Conservation (phyloP, 2,113 vertebrate genomes). For the Lipophrys pholis region DNA sequence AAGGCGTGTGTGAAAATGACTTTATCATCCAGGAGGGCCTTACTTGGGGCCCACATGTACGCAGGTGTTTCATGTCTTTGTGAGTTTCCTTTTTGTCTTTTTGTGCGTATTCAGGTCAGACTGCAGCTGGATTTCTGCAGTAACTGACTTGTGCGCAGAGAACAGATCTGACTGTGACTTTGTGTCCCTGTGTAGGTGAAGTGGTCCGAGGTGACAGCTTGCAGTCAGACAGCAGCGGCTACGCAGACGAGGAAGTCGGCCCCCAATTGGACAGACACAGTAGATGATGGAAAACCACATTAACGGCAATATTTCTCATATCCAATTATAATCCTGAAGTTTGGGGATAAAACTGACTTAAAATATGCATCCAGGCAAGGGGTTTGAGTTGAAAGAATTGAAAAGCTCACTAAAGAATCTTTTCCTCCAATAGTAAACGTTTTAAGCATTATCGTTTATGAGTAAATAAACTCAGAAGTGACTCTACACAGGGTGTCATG, state of each 20-base stretch:
- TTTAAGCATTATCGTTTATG: background rate
- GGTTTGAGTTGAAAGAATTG: too few relatives aligned
- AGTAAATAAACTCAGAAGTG: constrained; percentile 10
- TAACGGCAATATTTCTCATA: background rate
- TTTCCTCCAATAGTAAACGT: background rate
- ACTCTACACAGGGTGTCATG: too few relatives aligned
- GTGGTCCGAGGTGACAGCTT: constrained; percentile 79
- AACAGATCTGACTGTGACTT: constrained; percentile 13
- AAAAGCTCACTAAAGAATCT: too few relatives aligned
- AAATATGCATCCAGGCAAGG: background rate
- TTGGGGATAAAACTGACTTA: background rate
- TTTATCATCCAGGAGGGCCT: background rate
- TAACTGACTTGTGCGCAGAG: background rate
- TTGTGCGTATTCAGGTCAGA: constrained; percentile 33
- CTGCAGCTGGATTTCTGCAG: constrained; percentile 12
- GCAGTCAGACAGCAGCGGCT: constrained; percentile 86
- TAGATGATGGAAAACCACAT: constrained; percentile 19
- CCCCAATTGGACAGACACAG: constrained; percentile 15
- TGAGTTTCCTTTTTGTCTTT: background rate
- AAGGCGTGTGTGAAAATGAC: background rate
- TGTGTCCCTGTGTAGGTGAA: constrained; percentile 60
- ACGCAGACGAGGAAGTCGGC: constrained; percentile 76
- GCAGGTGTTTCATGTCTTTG: constrained; percentile 22
- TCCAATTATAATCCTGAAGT: background rate
- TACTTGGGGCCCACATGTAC: background rate